Evolutionary conservation across 2,113 vertebrate species (phyloP), one percentile per base, ranked within the genome.

Genomic region (Brachyhypopomus occidentalis): DNA sequence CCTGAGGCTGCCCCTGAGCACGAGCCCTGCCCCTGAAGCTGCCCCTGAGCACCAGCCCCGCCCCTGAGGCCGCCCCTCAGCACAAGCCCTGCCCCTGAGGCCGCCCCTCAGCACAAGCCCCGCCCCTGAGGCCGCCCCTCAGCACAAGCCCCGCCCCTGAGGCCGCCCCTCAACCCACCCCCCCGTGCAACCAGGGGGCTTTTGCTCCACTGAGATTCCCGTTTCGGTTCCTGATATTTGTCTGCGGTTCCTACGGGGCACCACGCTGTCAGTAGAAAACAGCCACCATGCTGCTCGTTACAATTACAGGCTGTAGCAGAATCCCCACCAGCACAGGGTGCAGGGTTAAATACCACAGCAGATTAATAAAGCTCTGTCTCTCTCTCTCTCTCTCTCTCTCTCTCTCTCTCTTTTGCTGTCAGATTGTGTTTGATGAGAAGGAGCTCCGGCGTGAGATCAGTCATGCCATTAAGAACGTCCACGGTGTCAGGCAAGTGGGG

Each of bases 371-470:
- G n/a, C 1, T n/a, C n/a, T n/a, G n/a, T n/a, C 19, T 23, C 67
- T 60, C 20, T 71, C 45, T 79, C 27, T 60, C 34, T 79, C 22
- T 6, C 5, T 27, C 22, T 52, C 73, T 22, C 27, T 30, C 52
- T 25, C 16, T 58, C 17, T 45, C 17, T 81, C 48, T 74, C 52
- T 87, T 22, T 58, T 36, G 75, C 56, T 38, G 19, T 2, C 88
- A 99, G 97, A 98, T 99, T 93, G 97, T 98, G 73, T 98, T 98
- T 9, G 97, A 99, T 0, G 97, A 99, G 90, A 99, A 99, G 86
- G 97, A 99, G 56, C 76, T 99, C 70, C 83, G 97, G 79, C 84
- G 96, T 34, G 97, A 99, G 91, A 99, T 99, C 87, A 99, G 97
- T 91, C 97, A 99, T 0, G 97, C 97, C 73, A 99, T 99, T 82